A percentile compares a stretch with the other conserved stretches of the same genome.
Evolutionary conservation across 1,140 invertebrate genomes (phyloP).

Genomic region (Phthorimaea operculella): DNA sequence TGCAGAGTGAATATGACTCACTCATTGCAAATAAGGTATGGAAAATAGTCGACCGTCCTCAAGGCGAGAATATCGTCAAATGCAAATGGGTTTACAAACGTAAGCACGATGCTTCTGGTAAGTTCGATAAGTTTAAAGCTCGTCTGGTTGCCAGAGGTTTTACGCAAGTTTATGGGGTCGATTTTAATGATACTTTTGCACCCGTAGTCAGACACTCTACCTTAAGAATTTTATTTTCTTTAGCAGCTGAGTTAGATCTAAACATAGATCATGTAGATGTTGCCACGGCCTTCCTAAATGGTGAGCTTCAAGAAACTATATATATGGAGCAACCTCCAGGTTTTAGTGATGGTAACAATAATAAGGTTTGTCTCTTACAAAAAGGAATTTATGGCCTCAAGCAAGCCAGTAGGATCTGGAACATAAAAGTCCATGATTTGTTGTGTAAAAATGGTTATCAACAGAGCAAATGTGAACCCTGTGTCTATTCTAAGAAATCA

Average conservation of each 20-base stretch:
- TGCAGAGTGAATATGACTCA: not conserved
- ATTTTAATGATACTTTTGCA: constrained; percentile 40
- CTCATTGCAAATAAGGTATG: constrained; percentile 16
- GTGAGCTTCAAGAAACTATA: constrained; percentile 43
- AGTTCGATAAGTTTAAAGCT: constrained; percentile 37
- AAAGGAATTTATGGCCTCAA: constrained; percentile 9
- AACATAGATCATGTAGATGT: constrained; percentile 42
- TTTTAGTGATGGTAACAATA: constrained; percentile 7
- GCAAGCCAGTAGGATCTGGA: constrained; percentile 9
- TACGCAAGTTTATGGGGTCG: constrained; percentile 34
- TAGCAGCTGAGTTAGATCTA: constrained; percentile 26
- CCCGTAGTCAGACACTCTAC: constrained; percentile 30
- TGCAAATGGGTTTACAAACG: constrained; percentile 35
- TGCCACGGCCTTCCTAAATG: constrained; percentile 47
- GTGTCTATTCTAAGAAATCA: constrained; percentile 15
- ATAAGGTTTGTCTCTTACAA: constrained; percentile 9
- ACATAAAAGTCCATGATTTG: constrained; percentile 8
- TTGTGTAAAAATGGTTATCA: constrained; percentile 4
- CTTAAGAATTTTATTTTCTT: constrained; percentile 31
- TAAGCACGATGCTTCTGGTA: constrained; percentile 22
- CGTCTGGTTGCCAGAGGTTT: constrained; percentile 49
- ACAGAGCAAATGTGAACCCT: constrained; percentile 17
- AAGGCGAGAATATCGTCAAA: constrained; percentile 19
- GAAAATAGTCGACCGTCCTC: constrained; percentile 27
- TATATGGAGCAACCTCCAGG: constrained; percentile 47